phyloP scores from a whole-genome alignment of 2,888 invertebrate genomes.

The Aplocera efformata region DNA sequence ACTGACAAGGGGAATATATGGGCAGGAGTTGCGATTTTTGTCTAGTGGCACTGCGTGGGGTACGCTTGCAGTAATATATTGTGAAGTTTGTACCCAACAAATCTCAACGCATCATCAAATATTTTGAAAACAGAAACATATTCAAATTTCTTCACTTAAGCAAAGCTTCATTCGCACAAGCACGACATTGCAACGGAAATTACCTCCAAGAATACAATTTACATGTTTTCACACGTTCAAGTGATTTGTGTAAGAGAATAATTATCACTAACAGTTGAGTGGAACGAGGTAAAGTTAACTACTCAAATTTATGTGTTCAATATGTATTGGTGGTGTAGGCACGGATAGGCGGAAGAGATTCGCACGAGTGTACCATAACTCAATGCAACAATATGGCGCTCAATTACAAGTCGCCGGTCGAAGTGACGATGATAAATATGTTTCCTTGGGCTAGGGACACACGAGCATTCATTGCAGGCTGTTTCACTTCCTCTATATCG shows the following conservation, averaged over 20 bases:
- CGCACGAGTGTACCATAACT: constrained; percentile 59
- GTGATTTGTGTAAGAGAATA: constrained; percentile 17
- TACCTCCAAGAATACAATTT: constrained; percentile 13
- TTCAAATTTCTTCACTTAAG: too few relatives aligned
- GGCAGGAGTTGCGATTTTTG: constrained; percentile 70
- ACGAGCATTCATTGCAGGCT: constrained; percentile 36
- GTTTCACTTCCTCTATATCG: constrained; percentile 33
- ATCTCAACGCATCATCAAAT: constrained; percentile 25
- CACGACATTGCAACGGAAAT: constrained; percentile 7
- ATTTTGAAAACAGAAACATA: constrained; percentile 6
- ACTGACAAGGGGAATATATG: constrained; percentile 69
- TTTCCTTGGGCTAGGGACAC: constrained; percentile 64
- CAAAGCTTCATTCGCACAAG: neutral
- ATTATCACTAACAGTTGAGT: constrained; percentile 20
- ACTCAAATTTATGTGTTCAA: constrained; percentile 25
- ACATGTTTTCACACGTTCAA: constrained; percentile 20
- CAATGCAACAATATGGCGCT: constrained; percentile 72
- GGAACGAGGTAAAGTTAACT: constrained; percentile 19
- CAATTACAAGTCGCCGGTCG: constrained; percentile 70
- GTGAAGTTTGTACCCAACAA: constrained; percentile 24
- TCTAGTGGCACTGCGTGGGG: constrained; percentile 72
- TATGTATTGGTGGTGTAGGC: constrained; percentile 28
- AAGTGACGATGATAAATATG: constrained; percentile 76
- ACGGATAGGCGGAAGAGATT: constrained; percentile 62
- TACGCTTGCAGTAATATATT: constrained; percentile 47